phyloP scores from a whole-genome alignment of 2,797 vertebrate species.

The Chromis chromis region DNA sequence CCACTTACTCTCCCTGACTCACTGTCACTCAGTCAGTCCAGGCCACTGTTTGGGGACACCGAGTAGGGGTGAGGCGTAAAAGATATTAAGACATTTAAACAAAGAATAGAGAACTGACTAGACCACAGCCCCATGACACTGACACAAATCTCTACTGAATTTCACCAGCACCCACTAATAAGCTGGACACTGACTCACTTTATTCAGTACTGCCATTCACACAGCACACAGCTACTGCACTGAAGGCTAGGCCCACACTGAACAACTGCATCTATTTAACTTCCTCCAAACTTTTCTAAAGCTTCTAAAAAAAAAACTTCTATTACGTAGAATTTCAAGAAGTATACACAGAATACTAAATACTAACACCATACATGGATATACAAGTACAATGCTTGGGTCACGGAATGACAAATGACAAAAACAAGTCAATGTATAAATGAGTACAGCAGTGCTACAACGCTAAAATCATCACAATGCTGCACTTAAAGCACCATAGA shows the following conservation, averaged over 20 bases:
- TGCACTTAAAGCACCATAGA: neutral
- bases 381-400: neutral
- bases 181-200: neutral
- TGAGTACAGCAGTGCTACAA: conserved; percentile 22
- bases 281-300: too few species aligned
- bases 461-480: neutral
- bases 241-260: too few species aligned
- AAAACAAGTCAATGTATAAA: conserved; percentile 2
- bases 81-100: conserved; percentile 31
- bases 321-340: too few species aligned
- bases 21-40: conserved; percentile 47
- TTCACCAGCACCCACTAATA: conserved; percentile 10
- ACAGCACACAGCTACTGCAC: neutral
- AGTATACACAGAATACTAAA: too few species aligned
- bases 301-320: too few species aligned
- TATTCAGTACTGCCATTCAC: neutral
- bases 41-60: conserved; percentile 21
- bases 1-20: conserved; percentile 67
- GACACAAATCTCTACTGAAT: conserved; percentile 27
- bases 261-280: too few species aligned
- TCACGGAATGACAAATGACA: conserved; percentile 1
- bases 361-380: neutral
- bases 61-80: neutral
- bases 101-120: conserved; percentile 2
- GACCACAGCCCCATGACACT: conserved; percentile 15